phyloP scores from a whole-genome alignment of 2,888 invertebrate genomes.

The Euzophera pinguis region DNA sequence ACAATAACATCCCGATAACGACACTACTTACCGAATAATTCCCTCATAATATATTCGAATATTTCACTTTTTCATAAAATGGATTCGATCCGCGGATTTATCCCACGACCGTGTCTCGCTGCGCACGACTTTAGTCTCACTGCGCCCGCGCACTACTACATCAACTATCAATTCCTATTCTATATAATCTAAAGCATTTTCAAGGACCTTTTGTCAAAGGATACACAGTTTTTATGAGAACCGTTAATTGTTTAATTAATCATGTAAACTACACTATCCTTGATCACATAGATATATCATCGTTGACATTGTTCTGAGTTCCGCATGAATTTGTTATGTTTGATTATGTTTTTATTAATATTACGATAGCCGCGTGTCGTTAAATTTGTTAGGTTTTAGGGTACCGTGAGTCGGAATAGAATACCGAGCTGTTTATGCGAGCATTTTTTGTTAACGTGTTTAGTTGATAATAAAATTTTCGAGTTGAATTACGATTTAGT shows the following conservation, averaged over 20 bases:
- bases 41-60: not conserved
- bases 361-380: not conserved
- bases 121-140: not conserved
- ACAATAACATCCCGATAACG: too few species aligned
- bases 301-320: not conserved
- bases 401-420: too few species aligned
- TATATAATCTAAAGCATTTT: not conserved
- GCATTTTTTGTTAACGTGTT: too few species aligned
- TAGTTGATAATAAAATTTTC: too few species aligned
- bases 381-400: not conserved
- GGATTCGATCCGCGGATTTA: too few species aligned
- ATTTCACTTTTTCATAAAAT: not conserved
- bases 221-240: not conserved
- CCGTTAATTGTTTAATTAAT: constrained; percentile 4
- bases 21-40: not conserved
- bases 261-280: not conserved
- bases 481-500: too few species aligned
- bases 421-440: too few species aligned
- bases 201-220: constrained; percentile 3
- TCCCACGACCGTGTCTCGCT: not conserved
- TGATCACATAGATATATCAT: not conserved
- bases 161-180: not conserved
- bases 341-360: not conserved
- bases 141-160: not conserved
- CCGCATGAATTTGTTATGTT: not conserved